Evolutionary conservation across 2,797 vertebrate species (phyloP), one percentile per base, ranked within the genome.

Genomic region (Myotis pilosus): DNA sequence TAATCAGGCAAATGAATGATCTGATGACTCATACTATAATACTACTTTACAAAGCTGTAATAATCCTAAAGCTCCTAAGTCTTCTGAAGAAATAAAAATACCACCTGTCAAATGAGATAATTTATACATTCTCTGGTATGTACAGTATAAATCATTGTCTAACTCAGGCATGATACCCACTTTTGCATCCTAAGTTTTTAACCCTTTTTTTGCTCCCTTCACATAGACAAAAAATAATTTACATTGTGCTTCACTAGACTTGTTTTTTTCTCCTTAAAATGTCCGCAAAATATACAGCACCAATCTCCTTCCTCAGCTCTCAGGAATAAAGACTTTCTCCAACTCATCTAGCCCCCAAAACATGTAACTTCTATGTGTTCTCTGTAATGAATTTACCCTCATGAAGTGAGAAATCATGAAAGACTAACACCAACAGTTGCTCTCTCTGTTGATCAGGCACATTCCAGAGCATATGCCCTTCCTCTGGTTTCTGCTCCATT

Each of bases 1-100:
- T 96, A 96, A 96, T 88, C 91, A 90, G 81, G 79, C 64, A 92
- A 96, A 94, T 94, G 81, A 96, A 96, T 91, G 91, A 94, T 81
- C 86, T 95, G 88, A 97, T 94, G 79, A 87, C 80, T 97, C 89
- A 86, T 60, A 74, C 81, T 71, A 44, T 86, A 85, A 94, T 33
- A 82, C 49, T 88, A 71, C 66, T 87, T 91, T 75, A 92, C 92
- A 96, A 94, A 96, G 44, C 92, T 90, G 30, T 96, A 89, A 96
- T 94, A 91, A 94, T 72, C 89, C 86, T 92, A 96, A 96, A 96
- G 62, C 82, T 86, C 72, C 55, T 93, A 93, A 96, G 80, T 93
- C 88, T 25, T 74, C 94, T 93, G 33, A 94, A 93, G 88, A 78
- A 95, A 93, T 84, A 84, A 95, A 96, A 97, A 97, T 92, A 84